Conservation (phyloP, 2,888 invertebrate species). For the Aporophyla lueneburgensis region DNA sequence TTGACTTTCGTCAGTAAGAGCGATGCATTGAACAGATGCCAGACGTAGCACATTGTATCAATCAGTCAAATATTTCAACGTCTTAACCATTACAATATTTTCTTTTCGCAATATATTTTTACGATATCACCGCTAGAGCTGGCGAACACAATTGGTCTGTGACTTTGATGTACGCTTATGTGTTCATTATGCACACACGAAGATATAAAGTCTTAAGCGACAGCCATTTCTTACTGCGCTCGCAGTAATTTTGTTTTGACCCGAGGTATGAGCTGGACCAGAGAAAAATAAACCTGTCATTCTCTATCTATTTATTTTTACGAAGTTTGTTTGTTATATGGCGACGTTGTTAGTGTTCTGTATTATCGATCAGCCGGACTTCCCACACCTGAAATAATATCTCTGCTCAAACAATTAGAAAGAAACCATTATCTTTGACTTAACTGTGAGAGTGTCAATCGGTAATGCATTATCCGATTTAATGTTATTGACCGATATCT, state of each 20-base stretch:
- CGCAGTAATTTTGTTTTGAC: conserved; percentile 73
- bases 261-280: conserved; percentile 72
- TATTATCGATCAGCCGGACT: conserved; percentile 54
- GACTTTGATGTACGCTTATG: conserved; percentile 78
- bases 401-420: conserved; percentile 63
- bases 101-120: conserved; percentile 82
- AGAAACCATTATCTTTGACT: conserved; percentile 67
- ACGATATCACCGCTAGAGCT: conserved; percentile 78
- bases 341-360: conserved; percentile 56
- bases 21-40: conserved; percentile 81
- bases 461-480: conserved; percentile 79
- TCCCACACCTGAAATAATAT: conserved; percentile 65
- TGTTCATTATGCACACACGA: conserved; percentile 81
- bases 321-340: conserved; percentile 48
- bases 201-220: conserved; percentile 83
- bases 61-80: conserved; percentile 80
- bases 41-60: conserved; percentile 81
- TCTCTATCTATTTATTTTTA: conserved; percentile 67
- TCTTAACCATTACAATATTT: conserved; percentile 82
- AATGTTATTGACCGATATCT: conserved; percentile 80
- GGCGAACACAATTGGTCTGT: conserved; percentile 78
- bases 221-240: conserved; percentile 74
- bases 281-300: conserved; percentile 73
- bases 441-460: conserved; percentile 75
- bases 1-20: conserved; percentile 85